Conservation (phyloP, 2,113 vertebrate species). For the Ptilonorhynchus violaceus region DNA sequence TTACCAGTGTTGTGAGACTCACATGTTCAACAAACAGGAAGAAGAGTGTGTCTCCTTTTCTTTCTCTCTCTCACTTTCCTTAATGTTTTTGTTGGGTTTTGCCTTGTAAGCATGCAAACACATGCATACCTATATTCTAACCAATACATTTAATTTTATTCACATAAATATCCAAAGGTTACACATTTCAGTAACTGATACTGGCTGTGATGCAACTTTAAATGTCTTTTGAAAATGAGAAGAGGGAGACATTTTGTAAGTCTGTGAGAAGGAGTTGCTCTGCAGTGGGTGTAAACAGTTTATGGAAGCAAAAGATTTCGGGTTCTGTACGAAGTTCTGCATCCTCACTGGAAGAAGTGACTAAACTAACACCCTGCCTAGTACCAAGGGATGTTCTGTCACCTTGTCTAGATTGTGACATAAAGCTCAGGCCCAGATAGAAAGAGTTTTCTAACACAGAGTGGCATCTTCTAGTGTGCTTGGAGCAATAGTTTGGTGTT, state of each 20-base stretch:
- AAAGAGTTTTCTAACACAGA: not conserved
- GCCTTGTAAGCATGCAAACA: not conserved
- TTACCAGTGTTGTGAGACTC: not conserved
- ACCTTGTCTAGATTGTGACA: not conserved
- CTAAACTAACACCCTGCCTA: not conserved
- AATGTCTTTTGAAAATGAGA: not conserved
- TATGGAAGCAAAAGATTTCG: not conserved
- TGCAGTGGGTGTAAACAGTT: not conserved
- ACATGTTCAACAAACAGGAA: not conserved
- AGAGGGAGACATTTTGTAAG: not conserved
- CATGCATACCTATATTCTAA: not conserved
- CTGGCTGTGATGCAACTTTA: not conserved
- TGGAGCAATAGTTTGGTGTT: not conserved
- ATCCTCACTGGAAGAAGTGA: not conserved
- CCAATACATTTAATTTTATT: not conserved
- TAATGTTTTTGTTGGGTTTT: not conserved
- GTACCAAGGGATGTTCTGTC: not conserved
- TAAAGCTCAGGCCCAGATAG: not conserved
- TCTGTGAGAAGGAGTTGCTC: not conserved
- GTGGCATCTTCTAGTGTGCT: not conserved
- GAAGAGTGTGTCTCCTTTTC: not conserved
- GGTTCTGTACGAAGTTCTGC: not conserved
- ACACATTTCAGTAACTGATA: not conserved
- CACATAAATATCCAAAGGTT: not conserved
- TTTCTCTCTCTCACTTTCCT: not conserved